Conservation (phyloP, 2,113 vertebrate genomes). For the Otolemur garnettii region DNA sequence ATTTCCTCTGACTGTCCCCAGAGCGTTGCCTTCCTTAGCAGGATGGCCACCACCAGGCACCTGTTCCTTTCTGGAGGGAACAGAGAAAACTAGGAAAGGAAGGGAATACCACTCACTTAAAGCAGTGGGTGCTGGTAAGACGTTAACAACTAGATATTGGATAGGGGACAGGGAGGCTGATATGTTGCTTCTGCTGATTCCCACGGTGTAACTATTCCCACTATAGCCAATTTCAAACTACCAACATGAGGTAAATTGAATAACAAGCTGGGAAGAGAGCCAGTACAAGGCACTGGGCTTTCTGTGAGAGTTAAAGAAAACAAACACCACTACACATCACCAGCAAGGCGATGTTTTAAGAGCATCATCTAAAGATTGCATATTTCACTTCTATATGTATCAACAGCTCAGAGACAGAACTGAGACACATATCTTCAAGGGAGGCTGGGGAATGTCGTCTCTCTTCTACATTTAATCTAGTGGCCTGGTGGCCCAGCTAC, state of each 20-base stretch:
- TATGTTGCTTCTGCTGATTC: not conserved
- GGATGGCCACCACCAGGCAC: accelerated
- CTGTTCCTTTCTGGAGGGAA: no score
- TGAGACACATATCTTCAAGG: not conserved
- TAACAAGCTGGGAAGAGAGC: not conserved
- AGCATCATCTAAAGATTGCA: not conserved
- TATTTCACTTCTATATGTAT: not conserved
- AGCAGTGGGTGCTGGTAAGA: not conserved
- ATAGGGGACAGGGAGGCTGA: not conserved
- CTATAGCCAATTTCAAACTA: not conserved
- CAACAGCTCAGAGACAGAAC: not conserved
- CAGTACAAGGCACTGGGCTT: no score
- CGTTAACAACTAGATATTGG: not conserved
- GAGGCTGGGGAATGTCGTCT: not conserved
- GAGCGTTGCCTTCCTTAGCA: not conserved
- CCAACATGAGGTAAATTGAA: not conserved
- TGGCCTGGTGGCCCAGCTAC: not conserved
- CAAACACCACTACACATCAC: no score
- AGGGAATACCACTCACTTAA: not conserved
- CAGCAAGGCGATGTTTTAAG: not conserved
- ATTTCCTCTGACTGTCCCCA: not conserved
- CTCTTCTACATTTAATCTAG: no score
- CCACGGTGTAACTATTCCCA: not conserved
- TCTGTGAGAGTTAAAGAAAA: no score
- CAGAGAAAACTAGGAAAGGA: not conserved